phyloP scores from a whole-genome alignment of 2,888 invertebrate species.

The Sturmia bella region DNA sequence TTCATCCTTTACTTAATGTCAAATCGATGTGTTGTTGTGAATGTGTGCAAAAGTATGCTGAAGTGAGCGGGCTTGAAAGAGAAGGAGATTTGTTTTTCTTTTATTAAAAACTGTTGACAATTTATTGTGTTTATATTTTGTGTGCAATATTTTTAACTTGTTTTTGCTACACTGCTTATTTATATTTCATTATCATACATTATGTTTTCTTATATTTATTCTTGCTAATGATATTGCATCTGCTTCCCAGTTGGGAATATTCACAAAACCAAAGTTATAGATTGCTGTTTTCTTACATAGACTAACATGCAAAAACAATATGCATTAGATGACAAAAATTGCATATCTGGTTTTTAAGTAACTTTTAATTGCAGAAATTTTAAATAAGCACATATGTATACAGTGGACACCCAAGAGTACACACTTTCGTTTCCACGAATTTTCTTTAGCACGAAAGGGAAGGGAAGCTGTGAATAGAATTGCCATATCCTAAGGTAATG shows the following conservation, averaged over 20 bases:
- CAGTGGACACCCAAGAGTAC: too few relatives aligned
- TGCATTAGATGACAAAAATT: too few relatives aligned
- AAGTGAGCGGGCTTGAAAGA: constrained; percentile 13
- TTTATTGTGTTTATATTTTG: constrained; percentile 47
- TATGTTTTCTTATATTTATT: background rate
- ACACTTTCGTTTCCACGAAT: too few relatives aligned
- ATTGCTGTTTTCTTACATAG: background rate
- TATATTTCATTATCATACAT: constrained; percentile 42
- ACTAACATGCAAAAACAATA: background rate
- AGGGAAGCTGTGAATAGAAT: too few relatives aligned
- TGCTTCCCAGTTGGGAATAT: constrained; percentile 7
- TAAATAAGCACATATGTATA: too few relatives aligned
- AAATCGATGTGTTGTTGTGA: constrained; percentile 37
- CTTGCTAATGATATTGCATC: too few relatives aligned
- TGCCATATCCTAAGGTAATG: too few relatives aligned
- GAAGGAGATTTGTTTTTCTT: constrained; percentile 14
- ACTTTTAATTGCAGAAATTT: too few relatives aligned
- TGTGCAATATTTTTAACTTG: background rate
- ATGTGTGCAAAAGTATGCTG: background rate
- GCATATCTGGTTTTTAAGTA: too few relatives aligned
- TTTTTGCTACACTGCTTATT: constrained; percentile 1
- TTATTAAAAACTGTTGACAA: constrained; percentile 46
- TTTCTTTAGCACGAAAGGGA: too few relatives aligned
- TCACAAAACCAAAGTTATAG: background rate
- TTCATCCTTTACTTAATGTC: constrained; percentile 39